Evolutionary conservation across 1,140 invertebrate genomes (phyloP), one percentile per base, ranked within the genome.

Genomic region (Hetaerina americana): DNA sequence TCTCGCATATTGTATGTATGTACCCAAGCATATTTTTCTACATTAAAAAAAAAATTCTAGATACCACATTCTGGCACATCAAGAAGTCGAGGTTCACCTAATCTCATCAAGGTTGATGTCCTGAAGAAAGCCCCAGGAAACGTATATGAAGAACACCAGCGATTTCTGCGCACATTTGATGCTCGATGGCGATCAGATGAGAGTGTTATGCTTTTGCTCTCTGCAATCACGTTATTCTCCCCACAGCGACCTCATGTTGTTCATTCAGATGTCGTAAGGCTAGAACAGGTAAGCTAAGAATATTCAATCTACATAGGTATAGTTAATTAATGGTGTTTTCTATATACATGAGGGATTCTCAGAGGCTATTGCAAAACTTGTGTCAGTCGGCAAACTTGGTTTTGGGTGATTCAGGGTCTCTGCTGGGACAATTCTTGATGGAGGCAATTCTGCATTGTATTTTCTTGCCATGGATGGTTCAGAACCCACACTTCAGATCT

Each of bases 281-380:
- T 93, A 68, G 93, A 95, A 81, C 94, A 96, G 84, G 92, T 90
- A 77, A 77, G n/a, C n/a, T n/a, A n/a, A n/a, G n/a, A n/a, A n/a
- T n/a, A n/a, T n/a, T n/a, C n/a, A n/a, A n/a, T n/a, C n/a, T n/a
- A n/a, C n/a, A n/a, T n/a, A n/a, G n/a, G n/a, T n/a, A n/a, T n/a
- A n/a, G n/a, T n/a, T n/a, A n/a, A n/a, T n/a, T n/a, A n/a, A n/a
- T n/a, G n/a, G n/a, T n/a, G n/a, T n/a, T n/a, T n/a, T n/a, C n/a
- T n/a, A n/a, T n/a, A n/a, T n/a, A n/a, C n/a, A n/a, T n/a, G n/a
- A n/a, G n/a, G n/a, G n/a, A n/a, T n/a, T n/a, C n/a, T n/a, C n/a
- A n/a, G n/a, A n/a, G n/a, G n/a, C n/a, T n/a, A n/a, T n/a, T n/a
- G n/a, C n/a, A n/a, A n/a, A n/a, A n/a, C n/a, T n/a, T n/a, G n/a